Evolutionary conservation across 2,888 invertebrate species (phyloP).

Genomic region (Camponotus fellah): DNA sequence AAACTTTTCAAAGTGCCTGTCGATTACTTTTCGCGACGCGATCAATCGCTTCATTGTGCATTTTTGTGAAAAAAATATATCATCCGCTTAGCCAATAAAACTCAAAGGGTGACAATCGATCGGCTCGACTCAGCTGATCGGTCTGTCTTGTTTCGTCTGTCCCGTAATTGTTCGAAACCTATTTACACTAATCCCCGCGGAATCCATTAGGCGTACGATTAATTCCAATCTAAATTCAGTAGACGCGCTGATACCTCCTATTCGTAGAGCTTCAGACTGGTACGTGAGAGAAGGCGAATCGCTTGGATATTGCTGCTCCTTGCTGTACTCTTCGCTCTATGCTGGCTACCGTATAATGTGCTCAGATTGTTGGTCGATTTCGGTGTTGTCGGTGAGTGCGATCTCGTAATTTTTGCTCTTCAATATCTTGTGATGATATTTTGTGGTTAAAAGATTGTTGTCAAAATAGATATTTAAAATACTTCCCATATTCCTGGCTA

Average conservation of each 20-base stretch:
- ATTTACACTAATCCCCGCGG: neutral
- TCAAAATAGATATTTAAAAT: neutral
- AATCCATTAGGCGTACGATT: conserved; percentile 36
- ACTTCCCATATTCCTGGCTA: neutral
- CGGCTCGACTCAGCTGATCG: neutral
- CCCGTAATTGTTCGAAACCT: neutral
- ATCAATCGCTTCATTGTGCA: neutral
- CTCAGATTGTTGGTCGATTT: conserved; percentile 90
- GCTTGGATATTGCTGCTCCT: conserved; percentile 92
- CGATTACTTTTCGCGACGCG: neutral
- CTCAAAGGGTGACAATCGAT: neutral
- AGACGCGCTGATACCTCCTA: conserved; percentile 34
- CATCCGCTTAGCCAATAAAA: neutral
- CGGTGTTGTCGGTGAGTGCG: conserved; percentile 82
- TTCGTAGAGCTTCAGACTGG: conserved; percentile 88
- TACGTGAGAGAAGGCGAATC: conserved; percentile 91
- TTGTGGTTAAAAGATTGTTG: neutral
- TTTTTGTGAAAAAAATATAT: neutral
- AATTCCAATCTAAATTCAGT: conserved; percentile 42
- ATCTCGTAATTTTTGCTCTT: neutral
- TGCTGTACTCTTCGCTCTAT: conserved; percentile 91
- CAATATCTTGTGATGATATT: neutral
- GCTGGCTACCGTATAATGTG: conserved; percentile 93
- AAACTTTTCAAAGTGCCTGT: neutral
- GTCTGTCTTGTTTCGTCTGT: neutral